Percentiles rank a stretch among this genome's conserved stretches.
Evolutionary conservation across 2,113 vertebrate species (phyloP).

Genomic region (Hemiscyllium ocellatum): DNA sequence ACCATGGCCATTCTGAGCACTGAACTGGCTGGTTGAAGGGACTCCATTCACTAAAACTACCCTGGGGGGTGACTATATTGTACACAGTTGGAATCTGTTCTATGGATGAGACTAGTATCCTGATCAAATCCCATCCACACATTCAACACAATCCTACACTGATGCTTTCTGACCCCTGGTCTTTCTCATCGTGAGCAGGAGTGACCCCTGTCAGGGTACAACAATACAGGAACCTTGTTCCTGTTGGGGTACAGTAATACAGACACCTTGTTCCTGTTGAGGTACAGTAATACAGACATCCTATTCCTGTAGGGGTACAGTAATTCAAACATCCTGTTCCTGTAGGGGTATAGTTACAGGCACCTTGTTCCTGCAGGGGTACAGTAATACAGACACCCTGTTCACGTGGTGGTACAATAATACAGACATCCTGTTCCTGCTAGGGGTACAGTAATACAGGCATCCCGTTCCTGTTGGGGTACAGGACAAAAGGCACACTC

Average conservation of each 20-base stretch:
- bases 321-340: neutral
- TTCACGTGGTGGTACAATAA: neutral
- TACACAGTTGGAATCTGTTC: neutral
- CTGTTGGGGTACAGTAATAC: too few relatives aligned
- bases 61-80: neutral
- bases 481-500: too few relatives aligned
- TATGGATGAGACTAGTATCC: neutral
- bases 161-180: neutral
- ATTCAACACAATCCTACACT: neutral
- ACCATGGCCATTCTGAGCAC: neutral
- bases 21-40: neutral
- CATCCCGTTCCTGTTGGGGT: too few relatives aligned
- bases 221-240: neutral
- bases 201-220: neutral
- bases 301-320: neutral
- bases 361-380: neutral
- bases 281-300: neutral
- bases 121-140: neutral
- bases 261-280: neutral
- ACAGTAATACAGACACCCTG: neutral
- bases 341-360: neutral
- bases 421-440: too few relatives aligned
- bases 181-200: neutral
- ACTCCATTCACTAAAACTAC: neutral
- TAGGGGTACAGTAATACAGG: too few relatives aligned